Evolutionary conservation across 2,888 invertebrate genomes (phyloP).

Genomic region (Endomychus coccineus): DNA sequence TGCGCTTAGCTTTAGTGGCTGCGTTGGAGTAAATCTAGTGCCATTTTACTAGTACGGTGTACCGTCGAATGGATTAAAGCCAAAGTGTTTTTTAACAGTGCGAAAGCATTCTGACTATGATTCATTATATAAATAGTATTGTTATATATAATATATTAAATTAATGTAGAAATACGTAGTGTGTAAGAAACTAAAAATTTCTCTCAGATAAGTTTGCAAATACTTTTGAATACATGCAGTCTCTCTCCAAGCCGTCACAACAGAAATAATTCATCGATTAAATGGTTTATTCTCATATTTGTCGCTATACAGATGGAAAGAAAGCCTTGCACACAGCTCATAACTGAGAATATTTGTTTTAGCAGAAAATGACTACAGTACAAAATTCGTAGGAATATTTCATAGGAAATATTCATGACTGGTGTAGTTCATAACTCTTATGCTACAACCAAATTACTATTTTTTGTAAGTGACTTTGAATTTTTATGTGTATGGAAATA

Average conservation of each 20-base stretch:
- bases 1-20: slow-evolving; percentile 43
- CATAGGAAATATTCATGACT: neutral
- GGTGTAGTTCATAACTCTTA: too few species aligned
- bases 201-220: slow-evolving; percentile 16
- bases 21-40: slow-evolving; percentile 47
- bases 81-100: slow-evolving; percentile 50
- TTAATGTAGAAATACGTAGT: slow-evolving; percentile 39
- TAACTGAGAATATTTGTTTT: too few species aligned
- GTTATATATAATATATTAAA: slow-evolving; percentile 51
- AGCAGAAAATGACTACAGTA: neutral
- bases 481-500: too few species aligned
- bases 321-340: too few species aligned
- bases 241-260: slow-evolving; percentile 12
- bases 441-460: too few species aligned
- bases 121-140: slow-evolving; percentile 48
- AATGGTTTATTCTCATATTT: too few species aligned
- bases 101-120: slow-evolving; percentile 40
- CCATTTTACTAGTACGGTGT: slow-evolving; percentile 46
- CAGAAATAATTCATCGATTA: neutral
- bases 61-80: slow-evolving; percentile 47
- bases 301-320: too few species aligned
- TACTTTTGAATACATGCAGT: slow-evolving; percentile 15
- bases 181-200: slow-evolving; percentile 34
- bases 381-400: neutral
- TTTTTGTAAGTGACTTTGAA: too few species aligned